Evolutionary conservation across 2,797 vertebrate genomes (phyloP), one percentile per base, ranked within the genome.

Genomic region (Calcarius lapponicus): DNA sequence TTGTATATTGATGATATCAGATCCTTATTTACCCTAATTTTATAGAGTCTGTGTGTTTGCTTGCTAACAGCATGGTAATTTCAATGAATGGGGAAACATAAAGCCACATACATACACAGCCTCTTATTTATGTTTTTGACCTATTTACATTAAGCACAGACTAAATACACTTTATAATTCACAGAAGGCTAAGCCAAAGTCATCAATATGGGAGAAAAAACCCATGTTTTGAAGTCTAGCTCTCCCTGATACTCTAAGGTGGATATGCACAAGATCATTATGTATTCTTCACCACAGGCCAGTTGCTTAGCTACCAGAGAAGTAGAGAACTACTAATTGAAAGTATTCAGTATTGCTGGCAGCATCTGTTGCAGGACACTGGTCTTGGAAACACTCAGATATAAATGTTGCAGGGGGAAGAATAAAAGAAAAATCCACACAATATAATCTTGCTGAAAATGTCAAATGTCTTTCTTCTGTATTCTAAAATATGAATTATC

Each of bases 241-340:
- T 93, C 85, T 91, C 56, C 29, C 74, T 89, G 91, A 90, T 76
- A 92, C 88, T 91, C 72, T 53, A 86, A 96, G 90, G 82, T 96
- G 40, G 92, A 82, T 97, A 67, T 95, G 88, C 74, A 93, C 95
- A 93, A 88, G 89, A 97, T 97, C 96, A 98, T 98, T 98, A 98
- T 95, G 98, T 95, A 98, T 98, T 98, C 98, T 95, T 97, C 97
- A 97, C 97, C 97, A 98, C 83, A 96, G 97, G 97, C 97, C 97
- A 98, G 98, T 98, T 98, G 98, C 98, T 98, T 98, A 98, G 98
- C 97, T 97, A 98, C 98, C 97, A 96, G 96, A 96, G 96, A 97
- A 98, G 95, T 97, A 97, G 97, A 96, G 96, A 97, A 97, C 97
- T 97, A 97, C 97, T 98, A 98, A 98, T 98, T 98, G 97, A 98